phyloP scores from a whole-genome alignment of 2,113 vertebrate species.

The Cathartes aura region DNA sequence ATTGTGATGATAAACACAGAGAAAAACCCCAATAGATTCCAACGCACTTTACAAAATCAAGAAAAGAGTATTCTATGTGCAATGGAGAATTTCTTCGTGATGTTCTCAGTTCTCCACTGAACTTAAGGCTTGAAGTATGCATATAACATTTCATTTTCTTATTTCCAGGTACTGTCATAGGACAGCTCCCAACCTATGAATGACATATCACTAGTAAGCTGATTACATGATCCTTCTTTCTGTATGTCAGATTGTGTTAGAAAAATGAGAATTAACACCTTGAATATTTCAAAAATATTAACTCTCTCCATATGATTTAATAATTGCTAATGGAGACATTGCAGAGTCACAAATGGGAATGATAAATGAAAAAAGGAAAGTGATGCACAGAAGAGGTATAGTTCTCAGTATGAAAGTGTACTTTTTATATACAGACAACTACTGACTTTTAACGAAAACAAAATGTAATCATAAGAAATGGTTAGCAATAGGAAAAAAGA shows the following conservation, averaged over 20 bases:
- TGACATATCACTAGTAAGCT: not conserved
- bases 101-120: not conserved
- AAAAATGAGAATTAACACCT: not conserved
- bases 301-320: not conserved
- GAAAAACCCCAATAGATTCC: not conserved
- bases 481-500: not conserved
- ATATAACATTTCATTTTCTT: not conserved
- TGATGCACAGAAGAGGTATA: not conserved
- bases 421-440: not conserved
- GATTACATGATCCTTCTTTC: not conserved
- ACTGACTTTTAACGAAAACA: not conserved
- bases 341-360: not conserved
- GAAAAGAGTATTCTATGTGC: not conserved
- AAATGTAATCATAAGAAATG: not conserved
- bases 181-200: not conserved
- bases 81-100: not conserved
- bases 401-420: not conserved
- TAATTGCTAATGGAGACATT: not conserved
- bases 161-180: not conserved
- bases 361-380: not conserved
- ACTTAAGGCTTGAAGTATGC: not conserved
- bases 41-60: not conserved
- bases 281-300: not conserved
- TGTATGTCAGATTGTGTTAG: not conserved
- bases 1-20: not conserved